Evolutionary conservation across 2,888 invertebrate genomes (phyloP).

Genomic region (Pemphredon lugubris): DNA sequence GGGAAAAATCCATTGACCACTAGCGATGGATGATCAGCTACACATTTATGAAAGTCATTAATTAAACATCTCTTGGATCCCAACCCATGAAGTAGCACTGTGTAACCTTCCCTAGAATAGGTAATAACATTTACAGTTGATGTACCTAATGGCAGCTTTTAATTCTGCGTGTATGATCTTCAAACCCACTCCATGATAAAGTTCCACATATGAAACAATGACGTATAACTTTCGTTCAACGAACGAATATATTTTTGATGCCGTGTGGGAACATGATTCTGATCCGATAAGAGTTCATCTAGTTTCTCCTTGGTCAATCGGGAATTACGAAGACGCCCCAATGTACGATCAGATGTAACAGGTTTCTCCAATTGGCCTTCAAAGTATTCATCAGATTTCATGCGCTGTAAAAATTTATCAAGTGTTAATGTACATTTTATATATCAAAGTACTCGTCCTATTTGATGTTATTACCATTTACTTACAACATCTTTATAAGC

Average conservation of each 20-base stretch:
- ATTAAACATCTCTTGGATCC: constrained; percentile 93
- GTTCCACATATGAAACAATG: constrained; percentile 88
- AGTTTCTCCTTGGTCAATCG: constrained; percentile 86
- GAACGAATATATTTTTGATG: constrained; percentile 82
- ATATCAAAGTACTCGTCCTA: no score
- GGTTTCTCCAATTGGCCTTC: constrained; percentile 77
- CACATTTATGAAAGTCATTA: constrained; percentile 87
- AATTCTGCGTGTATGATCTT: not conserved
- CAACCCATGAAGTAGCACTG: constrained; percentile 92
- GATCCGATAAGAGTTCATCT: constrained; percentile 83
- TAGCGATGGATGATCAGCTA: constrained; percentile 86
- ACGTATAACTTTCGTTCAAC: constrained; percentile 51
- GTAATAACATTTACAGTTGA: constrained; percentile 12
- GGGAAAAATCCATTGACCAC: constrained; percentile 97
- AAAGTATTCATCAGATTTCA: constrained; percentile 79
- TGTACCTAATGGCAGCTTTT: constrained; percentile 12
- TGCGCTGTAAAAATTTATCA: constrained; percentile 58
- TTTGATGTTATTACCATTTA: no score
- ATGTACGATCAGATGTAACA: constrained; percentile 90
- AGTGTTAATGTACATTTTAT: constrained; percentile 15
- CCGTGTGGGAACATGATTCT: constrained; percentile 82
- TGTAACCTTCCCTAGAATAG: constrained; percentile 90
- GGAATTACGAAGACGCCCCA: constrained; percentile 88
- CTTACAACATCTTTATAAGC: constrained; percentile 72
- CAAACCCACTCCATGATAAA: constrained; percentile 81